Evolutionary conservation across 2,797 vertebrate species (phyloP).

Genomic region (Merluccius polli): DNA sequence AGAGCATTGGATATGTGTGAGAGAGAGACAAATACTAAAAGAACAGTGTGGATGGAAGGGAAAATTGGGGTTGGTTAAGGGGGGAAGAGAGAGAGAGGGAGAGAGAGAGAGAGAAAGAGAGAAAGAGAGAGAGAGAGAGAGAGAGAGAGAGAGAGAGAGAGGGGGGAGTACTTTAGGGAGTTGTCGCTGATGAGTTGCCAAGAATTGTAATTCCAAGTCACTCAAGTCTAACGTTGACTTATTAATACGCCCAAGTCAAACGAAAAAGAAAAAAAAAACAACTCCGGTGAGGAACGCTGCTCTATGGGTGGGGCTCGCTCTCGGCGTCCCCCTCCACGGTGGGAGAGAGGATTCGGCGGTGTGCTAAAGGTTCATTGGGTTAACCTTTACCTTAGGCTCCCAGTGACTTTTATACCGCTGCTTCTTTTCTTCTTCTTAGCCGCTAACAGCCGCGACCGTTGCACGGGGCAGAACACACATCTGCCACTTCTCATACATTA

Average conservation of each 20-base stretch:
- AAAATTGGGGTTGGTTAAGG: not conserved
- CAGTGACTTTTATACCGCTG: slow-evolving; percentile 20
- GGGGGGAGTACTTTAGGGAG: not conserved
- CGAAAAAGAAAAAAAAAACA: no score
- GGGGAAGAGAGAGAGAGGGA: not conserved
- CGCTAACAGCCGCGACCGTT: not conserved
- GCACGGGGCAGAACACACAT: slow-evolving; percentile 8
- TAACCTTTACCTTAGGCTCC: slow-evolving; percentile 30
- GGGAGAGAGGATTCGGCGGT: slow-evolving; percentile 7
- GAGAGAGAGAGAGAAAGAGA: slow-evolving; percentile 12
- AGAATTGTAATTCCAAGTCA: no score
- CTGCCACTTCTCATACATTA: slow-evolving; percentile 57
- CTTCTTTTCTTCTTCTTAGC: not conserved
- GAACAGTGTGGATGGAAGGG: not conserved
- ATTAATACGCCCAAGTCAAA: no score
- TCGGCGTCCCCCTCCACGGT: slow-evolving; percentile 1
- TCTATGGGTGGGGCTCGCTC: not conserved
- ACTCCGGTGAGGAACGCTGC: not conserved
- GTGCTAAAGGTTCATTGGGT: slow-evolving; percentile 38
- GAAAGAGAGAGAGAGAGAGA: slow-evolving; percentile 5
- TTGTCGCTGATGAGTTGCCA: no score
- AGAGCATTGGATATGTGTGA: slow-evolving; percentile 17
- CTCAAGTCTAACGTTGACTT: no score
- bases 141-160: not conserved
- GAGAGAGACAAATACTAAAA: not conserved